Conservation (phyloP, 2,888 invertebrate genomes). For the Salticus scenicus region DNA sequence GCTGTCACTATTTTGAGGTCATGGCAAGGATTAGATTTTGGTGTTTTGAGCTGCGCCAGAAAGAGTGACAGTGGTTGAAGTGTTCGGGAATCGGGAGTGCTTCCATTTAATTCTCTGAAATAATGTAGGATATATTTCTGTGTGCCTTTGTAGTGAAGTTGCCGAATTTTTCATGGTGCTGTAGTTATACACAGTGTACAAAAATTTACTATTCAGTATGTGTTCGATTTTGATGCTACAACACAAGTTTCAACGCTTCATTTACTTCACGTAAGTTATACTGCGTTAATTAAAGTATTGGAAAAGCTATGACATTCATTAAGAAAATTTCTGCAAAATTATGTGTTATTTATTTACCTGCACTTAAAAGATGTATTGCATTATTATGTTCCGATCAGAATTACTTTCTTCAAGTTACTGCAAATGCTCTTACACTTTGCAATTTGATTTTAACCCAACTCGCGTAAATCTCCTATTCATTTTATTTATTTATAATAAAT, state of each 20-base stretch:
- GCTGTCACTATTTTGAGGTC: conserved; percentile 39
- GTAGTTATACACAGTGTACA: not conserved
- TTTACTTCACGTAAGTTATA: not conserved
- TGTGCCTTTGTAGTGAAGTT: conserved; percentile 38
- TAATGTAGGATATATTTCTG: conserved; percentile 6
- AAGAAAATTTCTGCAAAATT: no score
- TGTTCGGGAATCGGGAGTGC: not conserved
- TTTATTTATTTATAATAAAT: no score
- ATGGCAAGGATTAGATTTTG: conserved; percentile 36
- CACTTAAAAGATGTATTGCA: no score
- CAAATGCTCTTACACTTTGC: no score
- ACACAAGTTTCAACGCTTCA: not conserved
- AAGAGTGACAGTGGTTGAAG: conserved; percentile 29
- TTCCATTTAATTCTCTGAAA: conserved; percentile 21
- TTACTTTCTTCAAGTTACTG: no score
- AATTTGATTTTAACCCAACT: no score
- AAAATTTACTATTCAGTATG: not conserved
- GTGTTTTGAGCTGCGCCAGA: conserved; percentile 40
- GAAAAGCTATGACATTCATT: no score
- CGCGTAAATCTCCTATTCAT: no score
- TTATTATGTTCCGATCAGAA: no score
- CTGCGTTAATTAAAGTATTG: not conserved
- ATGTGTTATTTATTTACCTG: no score
- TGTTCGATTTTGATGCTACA: not conserved
- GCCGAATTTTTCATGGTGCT: not conserved